Percentiles rank a stretch among this genome's conserved stretches.
Conservation (phyloP, 2,888 invertebrate genomes). For the Tolmerus cingulatus region DNA sequence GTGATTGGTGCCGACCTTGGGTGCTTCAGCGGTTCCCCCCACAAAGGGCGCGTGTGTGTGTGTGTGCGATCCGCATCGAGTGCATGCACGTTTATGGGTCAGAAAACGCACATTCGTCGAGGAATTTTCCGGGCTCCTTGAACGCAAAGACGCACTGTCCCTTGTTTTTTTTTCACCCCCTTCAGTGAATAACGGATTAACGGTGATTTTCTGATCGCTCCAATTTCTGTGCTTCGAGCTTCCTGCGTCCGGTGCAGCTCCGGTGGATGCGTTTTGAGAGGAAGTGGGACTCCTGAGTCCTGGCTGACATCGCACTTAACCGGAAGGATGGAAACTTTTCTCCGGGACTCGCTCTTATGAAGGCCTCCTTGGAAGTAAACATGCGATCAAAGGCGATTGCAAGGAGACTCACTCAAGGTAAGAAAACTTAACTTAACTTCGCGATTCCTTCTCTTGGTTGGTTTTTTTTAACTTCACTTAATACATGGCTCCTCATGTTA, state of each 20-base stretch:
- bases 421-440: constrained; percentile 47
- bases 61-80: neutral
- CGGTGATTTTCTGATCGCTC: neutral
- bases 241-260: neutral
- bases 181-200: neutral
- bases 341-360: constrained; percentile 52
- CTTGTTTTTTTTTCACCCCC: neutral
- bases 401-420: constrained; percentile 61
- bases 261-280: neutral
- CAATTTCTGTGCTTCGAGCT: constrained; percentile 8
- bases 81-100: constrained; percentile 29
- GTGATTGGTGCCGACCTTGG: constrained; percentile 32
- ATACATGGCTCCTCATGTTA: neutral
- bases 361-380: constrained; percentile 58
- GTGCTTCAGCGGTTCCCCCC: neutral
- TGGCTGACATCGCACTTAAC: neutral
- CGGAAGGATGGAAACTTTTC: constrained; percentile 14
- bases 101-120: constrained; percentile 7
- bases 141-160: neutral
- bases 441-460: neutral
- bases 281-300: neutral
- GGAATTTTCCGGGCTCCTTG: neutral
- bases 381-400: constrained; percentile 63
- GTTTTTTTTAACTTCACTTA: neutral
- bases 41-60: neutral